These are phyloP conservation scores for Anseranas semipalmata DNA, from an alignment of 2,113 vertebrate genomes.

Conservation along the genomic window DNA sequence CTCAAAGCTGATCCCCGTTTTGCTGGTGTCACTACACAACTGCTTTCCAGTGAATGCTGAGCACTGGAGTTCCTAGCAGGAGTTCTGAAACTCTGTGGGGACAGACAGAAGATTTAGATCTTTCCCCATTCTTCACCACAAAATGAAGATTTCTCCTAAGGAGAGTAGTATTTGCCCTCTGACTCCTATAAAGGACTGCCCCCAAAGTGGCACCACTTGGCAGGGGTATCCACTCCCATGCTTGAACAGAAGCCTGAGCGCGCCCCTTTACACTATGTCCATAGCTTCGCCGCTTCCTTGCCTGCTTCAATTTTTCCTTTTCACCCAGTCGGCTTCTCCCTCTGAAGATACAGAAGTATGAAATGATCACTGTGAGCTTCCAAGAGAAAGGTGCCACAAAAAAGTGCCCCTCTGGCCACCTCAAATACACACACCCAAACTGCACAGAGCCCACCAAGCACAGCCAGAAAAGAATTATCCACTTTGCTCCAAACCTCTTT, in stretches of 20 bases:
- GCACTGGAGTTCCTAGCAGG: not conserved
- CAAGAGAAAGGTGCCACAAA: not conserved
- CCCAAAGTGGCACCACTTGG: not conserved
- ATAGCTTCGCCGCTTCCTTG: not conserved
- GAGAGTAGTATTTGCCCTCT: not conserved
- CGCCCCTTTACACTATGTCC: not conserved
- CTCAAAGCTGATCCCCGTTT: not conserved
- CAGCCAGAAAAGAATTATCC: not conserved
- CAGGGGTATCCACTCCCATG: not conserved
- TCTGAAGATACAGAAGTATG: not conserved
- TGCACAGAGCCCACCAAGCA: not conserved
- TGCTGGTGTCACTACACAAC: not conserved
- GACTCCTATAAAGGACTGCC: accelerated
- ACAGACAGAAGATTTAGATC: not conserved
- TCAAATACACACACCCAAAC: not conserved
- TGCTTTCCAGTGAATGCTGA: not conserved
- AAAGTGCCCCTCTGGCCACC: not conserved
- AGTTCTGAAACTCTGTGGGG: not conserved
- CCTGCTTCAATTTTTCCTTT: not conserved
- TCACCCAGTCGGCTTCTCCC: not conserved
- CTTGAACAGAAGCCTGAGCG: not conserved
- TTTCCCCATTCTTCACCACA: not conserved
- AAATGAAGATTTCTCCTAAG: not conserved
- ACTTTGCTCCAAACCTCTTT: not conserved
- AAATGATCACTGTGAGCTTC: not conserved